Base-by-base conservation (phyloP, 2,797 vertebrate genomes). In the Margarornis squamiger region DNA sequence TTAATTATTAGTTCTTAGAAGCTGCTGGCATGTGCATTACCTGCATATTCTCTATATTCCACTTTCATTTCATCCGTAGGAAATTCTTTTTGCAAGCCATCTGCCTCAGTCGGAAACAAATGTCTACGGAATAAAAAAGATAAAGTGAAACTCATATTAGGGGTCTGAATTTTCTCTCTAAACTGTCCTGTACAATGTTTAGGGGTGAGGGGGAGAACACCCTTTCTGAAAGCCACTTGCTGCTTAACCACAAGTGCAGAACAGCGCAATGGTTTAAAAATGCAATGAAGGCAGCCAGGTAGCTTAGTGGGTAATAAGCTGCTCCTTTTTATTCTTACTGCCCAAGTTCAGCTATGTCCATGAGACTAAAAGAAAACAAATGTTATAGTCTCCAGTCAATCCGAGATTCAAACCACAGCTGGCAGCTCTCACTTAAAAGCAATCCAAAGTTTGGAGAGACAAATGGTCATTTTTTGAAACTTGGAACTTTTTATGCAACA, bases 101-200 rank as follows among this genome's bases (percentile, higher is more conserved):
- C 81, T 72, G 84, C 90, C 81, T 97, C 97, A 26, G 83, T 97
- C 62, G 97, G 93, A 90, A 97, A 97, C 6, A 96, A 75, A 59
- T 65, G 88, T 74, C 98, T 98, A 62, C 8, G 52, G 75, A 95
- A 82, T 58, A n/a, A 63, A 86, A 71, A 82, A 72, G 55, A 62
- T 4, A 39, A 41, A 80, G 14, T 52, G 16, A 91, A 92, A 88
- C 14, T 59, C 54, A 20, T 23, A 45, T 79, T 24, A 78, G 24
- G 51, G 16, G 12, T 45, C n/a, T 93, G 65, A 89, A 74, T 67
- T 87, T 74, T 70, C 54, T 66, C 71, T 66, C 51, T 68, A 16
- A 79, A 84, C 46, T 52, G 29, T 26, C 23, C 26, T 68, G 39
- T 80, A 67, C 45, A 66, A 23, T 57, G 51, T 75, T 52, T 20